Base-by-base conservation (phyloP, 2,113 vertebrate genomes). In the Phylloscopus trochilus region DNA sequence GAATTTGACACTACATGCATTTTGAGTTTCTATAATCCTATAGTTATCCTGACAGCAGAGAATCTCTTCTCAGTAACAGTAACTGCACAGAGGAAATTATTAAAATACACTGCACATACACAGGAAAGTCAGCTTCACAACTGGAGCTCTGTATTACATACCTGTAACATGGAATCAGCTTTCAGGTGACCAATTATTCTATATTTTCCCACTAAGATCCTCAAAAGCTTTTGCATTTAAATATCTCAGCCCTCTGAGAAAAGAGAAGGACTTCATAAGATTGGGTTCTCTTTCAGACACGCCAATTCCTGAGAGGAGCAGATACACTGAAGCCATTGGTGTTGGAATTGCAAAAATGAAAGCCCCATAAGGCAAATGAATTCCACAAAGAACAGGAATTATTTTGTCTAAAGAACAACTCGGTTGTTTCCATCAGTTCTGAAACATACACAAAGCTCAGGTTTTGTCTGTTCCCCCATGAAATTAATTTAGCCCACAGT, bases 1-100 rank as follows among this genome's bases (percentile, higher is more conserved):
- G 85, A 90, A 83, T 87, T 82, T 91, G 95, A 92, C 79, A 82
- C 83, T 90, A 49, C 62, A 83, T 63, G 72, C 69, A 91, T 93
- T 93, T 83, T 77, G 87, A 87, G 83, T 85, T 94, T 89, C 51
- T 92, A 41, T 95, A 95, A 95, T 94, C 55, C 93, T 43, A 22
- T 33, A 69, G 75, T 84, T 89, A 84, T 47, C 62, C 74, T 72
- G 53, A 74, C 66, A 91, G 87, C 43, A 77, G 47, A 79, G 33
- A 89, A 82, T 26, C 51, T 70, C 37, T 89, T 39, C 41, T 87
- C 52, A 72, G 22, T 76, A 68, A 53, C 62, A 47, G 33, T 19
- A 62, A 39, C 46, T 84, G 30, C 47, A 49, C 9, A 15, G 18
- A 64, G 26, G 41, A 95, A 80, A 86, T 51, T 76, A 41, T 51